Percentiles rank a stretch among this genome's conserved stretches.
Evolutionary conservation across 2,888 invertebrate species (phyloP).

Genomic region (Candidula unifasciata): DNA sequence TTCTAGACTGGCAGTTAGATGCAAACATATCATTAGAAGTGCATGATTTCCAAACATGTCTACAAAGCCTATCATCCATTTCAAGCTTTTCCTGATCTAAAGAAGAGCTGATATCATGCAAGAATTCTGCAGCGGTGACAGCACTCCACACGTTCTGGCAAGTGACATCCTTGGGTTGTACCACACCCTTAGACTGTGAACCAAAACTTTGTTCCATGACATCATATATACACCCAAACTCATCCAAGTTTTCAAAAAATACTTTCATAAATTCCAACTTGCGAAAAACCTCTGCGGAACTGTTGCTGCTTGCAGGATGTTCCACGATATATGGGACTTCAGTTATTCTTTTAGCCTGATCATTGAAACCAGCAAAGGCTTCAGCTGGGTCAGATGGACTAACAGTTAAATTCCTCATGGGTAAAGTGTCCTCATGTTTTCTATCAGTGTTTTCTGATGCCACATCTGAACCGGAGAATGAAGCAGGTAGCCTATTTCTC

Average conservation of each 20-base stretch:
- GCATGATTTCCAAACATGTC: too few species aligned
- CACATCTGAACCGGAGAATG: not conserved
- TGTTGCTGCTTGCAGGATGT: not conserved
- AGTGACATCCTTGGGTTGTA: not conserved
- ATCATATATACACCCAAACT: constrained; percentile 27
- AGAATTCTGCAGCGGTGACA: not conserved
- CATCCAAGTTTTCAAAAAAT: constrained; percentile 40
- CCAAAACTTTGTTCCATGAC: not conserved
- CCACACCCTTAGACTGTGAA: not conserved
- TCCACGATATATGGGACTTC: not conserved
- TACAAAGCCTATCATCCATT: too few species aligned
- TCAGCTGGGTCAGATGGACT: too few species aligned
- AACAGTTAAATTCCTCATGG: not conserved
- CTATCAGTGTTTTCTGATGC: constrained; percentile 5
- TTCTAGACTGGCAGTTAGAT: not conserved
- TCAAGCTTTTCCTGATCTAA: not conserved
- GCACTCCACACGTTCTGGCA: not conserved
- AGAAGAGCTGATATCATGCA: not conserved
- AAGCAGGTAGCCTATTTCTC: not conserved
- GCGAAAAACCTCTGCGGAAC: not conserved
- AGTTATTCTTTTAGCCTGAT: not conserved
- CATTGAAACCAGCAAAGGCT: too few species aligned
- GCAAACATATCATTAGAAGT: too few species aligned
- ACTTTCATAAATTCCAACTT: constrained; percentile 29
- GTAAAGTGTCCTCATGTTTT: not conserved